Evolutionary conservation across 2,113 vertebrate genomes (phyloP).

Genomic region (Neotragus pygmaeus): DNA sequence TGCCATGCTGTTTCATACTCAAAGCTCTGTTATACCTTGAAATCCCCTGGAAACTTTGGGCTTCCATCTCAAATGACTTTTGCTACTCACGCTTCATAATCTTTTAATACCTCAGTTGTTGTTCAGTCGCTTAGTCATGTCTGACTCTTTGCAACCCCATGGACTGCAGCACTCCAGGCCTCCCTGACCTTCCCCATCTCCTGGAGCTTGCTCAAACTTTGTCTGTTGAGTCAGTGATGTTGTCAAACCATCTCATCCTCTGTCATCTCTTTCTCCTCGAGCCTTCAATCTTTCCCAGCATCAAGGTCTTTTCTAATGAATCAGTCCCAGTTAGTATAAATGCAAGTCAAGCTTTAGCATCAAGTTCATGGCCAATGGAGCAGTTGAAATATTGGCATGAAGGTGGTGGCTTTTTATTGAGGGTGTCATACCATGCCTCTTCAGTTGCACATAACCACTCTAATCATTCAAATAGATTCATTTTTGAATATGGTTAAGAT

Average conservation of each 20-base stretch:
- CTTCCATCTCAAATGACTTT: background rate
- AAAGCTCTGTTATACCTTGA: background rate
- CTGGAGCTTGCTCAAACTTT: background rate
- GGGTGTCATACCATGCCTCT: background rate
- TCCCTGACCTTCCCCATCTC: background rate
- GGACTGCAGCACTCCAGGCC: background rate
- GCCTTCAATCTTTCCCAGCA: background rate
- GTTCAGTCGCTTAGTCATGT: background rate
- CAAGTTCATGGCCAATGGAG: background rate
- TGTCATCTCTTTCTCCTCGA: background rate
- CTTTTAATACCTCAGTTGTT: background rate
- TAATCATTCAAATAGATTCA: background rate
- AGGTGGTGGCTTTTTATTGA: background rate
- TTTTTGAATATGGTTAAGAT: background rate
- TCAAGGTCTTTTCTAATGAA: background rate
- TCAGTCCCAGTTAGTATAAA: background rate
- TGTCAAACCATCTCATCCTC: background rate
- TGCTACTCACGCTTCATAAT: background rate
- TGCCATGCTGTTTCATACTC: background rate
- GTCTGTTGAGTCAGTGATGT: background rate
- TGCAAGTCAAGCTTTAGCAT: background rate
- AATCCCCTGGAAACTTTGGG: background rate
- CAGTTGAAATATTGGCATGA: background rate
- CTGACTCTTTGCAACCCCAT: background rate
- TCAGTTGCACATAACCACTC: background rate